Conservation (phyloP, 1,140 invertebrate species). For the Heterodera schachtii region DNA sequence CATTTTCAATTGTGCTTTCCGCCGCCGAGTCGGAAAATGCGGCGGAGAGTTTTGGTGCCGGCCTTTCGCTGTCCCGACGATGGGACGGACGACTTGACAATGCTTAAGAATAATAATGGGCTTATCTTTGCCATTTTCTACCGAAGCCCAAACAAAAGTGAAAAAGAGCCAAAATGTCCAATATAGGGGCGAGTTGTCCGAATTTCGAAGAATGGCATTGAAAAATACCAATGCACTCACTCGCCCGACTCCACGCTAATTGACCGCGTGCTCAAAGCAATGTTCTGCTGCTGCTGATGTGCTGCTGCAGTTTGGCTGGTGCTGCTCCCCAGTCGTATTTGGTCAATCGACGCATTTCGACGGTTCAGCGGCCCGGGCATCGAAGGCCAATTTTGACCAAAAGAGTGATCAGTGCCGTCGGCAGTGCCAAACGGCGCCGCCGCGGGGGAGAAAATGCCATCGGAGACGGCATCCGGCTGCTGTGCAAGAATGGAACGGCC, state of each 20-base stretch:
- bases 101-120: background rate
- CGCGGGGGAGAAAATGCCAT: background rate
- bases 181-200: too few species aligned
- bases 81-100: background rate
- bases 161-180: too few species aligned
- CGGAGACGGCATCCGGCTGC: background rate
- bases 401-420: background rate
- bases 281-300: constrained; percentile 5
- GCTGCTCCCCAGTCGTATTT: background rate
- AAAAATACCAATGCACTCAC: constrained; percentile 1
- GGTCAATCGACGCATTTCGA: too few species aligned
- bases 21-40: constrained; percentile 16
- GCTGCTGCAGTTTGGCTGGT: background rate
- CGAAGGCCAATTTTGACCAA: background rate
- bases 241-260: constrained; percentile 17
- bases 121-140: too few species aligned
- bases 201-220: too few species aligned
- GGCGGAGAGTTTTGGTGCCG: constrained; percentile 18
- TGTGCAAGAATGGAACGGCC: constrained; percentile 25
- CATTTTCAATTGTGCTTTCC: background rate
- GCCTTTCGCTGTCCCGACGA: background rate
- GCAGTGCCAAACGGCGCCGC: background rate
- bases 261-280: background rate
- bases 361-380: background rate
- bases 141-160: background rate